Conservation (phyloP, 2,797 vertebrate genomes). For the Alauda arvensis region DNA sequence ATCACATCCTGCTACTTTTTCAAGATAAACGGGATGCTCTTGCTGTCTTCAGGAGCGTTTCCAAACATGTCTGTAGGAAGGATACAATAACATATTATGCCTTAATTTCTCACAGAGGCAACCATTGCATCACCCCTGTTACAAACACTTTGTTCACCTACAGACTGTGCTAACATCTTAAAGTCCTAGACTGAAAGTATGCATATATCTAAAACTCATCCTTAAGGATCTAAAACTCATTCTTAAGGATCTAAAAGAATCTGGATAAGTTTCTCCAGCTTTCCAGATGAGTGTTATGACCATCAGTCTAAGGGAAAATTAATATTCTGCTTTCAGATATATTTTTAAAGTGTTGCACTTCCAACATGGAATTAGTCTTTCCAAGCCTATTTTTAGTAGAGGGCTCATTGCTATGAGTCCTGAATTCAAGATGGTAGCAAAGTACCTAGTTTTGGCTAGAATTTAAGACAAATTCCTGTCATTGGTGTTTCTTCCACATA, state of each 20-base stretch:
- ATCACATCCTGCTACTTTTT: neutral
- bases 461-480: neutral
- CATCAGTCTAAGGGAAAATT: neutral
- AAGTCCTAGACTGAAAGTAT: neutral
- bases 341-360: neutral
- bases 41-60: neutral
- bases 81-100: neutral
- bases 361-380: neutral
- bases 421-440: neutral
- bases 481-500: neutral
- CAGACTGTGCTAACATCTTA: rapidly evolving
- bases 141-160: neutral
- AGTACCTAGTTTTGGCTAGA: neutral
- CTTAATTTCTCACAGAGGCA: neutral
- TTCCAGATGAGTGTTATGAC: neutral
- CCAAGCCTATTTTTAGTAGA: neutral
- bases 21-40: neutral
- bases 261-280: neutral
- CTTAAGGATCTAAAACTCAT: neutral
- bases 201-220: neutral
- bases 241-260: neutral
- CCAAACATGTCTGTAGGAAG: neutral
- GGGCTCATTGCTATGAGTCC: neutral
- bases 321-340: neutral
- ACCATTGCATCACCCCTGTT: neutral